Conservation (phyloP, 2,888 invertebrate genomes). For the Coenonympha glycerion region DNA sequence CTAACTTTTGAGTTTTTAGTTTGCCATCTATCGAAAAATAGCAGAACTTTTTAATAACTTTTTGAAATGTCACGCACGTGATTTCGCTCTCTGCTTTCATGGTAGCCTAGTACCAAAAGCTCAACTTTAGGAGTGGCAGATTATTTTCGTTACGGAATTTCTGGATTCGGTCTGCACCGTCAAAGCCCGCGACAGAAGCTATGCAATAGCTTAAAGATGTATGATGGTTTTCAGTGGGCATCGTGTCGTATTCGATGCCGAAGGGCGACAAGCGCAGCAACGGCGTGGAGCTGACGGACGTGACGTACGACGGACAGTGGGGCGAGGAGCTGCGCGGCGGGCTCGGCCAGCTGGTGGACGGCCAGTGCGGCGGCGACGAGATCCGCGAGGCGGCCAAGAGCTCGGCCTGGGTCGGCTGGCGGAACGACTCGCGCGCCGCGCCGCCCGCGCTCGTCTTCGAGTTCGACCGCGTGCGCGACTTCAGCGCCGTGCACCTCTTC, state of each 20-base stretch:
- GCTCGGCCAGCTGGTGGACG: conserved; percentile 90
- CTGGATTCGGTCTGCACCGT: too few species aligned
- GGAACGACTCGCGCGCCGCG: conserved; percentile 80
- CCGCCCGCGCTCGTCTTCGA: conserved; percentile 84
- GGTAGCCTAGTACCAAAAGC: too few species aligned
- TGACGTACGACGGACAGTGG: conserved; percentile 90
- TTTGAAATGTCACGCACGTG: too few species aligned
- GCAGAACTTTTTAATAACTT: too few species aligned
- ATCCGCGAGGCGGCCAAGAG: conserved; percentile 76
- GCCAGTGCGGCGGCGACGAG: conserved; percentile 83
- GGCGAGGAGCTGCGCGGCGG: conserved; percentile 84
- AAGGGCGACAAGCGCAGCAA: conserved; percentile 89
- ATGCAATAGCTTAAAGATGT: too few species aligned
- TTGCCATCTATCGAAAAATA: too few species aligned
- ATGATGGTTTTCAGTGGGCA: conserved; percentile 78
- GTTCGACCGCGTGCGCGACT: conserved; percentile 91
- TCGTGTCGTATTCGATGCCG: conserved; percentile 90
- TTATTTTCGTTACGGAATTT: too few species aligned
- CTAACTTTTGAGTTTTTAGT: too few species aligned
- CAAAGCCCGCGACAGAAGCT: too few species aligned
- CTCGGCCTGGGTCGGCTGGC: conserved; percentile 94
- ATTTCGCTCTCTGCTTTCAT: too few species aligned
- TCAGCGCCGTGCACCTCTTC: conserved; percentile 86
- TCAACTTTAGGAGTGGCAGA: too few species aligned
- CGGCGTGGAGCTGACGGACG: conserved; percentile 88